phyloP scores from a whole-genome alignment of 1,140 invertebrate species.

The Metopolophium dirhodum region DNA sequence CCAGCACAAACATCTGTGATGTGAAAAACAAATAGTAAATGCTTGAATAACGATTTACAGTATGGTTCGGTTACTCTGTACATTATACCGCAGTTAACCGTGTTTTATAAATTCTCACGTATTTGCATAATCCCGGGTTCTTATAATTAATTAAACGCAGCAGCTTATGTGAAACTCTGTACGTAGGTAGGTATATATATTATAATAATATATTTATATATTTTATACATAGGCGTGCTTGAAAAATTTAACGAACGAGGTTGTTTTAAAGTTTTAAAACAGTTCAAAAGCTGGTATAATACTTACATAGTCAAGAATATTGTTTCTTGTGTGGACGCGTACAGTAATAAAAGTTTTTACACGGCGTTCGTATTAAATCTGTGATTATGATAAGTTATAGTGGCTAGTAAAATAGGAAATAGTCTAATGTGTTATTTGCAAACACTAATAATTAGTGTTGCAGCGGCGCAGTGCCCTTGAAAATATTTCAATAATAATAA shows the following conservation, averaged over 20 bases:
- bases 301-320: background rate
- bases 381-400: background rate
- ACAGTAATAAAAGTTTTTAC: background rate
- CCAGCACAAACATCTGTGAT: background rate
- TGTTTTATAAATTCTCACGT: conserved; percentile 14
- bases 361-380: background rate
- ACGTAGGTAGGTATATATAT: background rate
- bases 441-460: background rate
- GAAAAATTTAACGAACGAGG: conserved; percentile 27
- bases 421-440: background rate
- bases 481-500: background rate
- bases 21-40: background rate
- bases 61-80: background rate
- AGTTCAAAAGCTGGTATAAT: background rate
- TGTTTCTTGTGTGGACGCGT: background rate
- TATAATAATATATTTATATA: conserved; percentile 16
- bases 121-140: conserved; percentile 30
- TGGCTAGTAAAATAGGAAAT: background rate
- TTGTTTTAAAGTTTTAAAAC: conserved; percentile 28
- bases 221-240: background rate
- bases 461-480: background rate
- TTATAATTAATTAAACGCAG: conserved; percentile 35
- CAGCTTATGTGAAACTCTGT: background rate
- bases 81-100: background rate
- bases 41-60: conserved; percentile 10